Base-by-base conservation (phyloP, 30 jellyfish, hydroid and myxozoan species). In the Aurelia sp. region DNA sequence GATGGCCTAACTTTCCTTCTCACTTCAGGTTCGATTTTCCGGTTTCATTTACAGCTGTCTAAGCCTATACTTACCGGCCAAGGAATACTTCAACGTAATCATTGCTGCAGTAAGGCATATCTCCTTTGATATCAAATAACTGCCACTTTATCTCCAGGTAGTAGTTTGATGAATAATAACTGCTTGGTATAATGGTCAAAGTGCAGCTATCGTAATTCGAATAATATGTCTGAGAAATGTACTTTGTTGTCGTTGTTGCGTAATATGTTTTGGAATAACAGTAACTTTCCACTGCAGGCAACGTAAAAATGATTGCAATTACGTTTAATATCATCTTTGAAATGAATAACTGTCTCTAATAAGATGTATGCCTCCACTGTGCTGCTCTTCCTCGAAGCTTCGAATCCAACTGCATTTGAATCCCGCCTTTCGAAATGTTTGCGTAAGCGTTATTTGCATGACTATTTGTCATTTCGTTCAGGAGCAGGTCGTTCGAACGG, bases 121-220 rank as follows among this genome's bases (percentile, higher is more conserved):
- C 27, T 59, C 68, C 68, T 59, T 59, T 21, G 68, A 59, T 21
- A 59, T 59, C 68, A 59, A 59, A 59, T 21, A 59, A 59, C 21
- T 18, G 21, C 68, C 68, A 59, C 3, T 17, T 59, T 59, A 59
- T 59, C 68, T 59, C 68, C 68, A 59, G 27, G 27, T 59, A 59
- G 68, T 59, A 21, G 19, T 13, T 16, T 18, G 24, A 17, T 21
- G 68, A 5, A 11, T 59, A 17, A 59, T 59, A 21, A 18, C 21
- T 59, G 21, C 24, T 21, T 1, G 68, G 68, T 21, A 2, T 21
- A 12, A 59, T 59, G 11, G 27, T 59, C 1, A 59, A 59, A 21
- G 68, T 59, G 13, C 27, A 59, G 68, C 27, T 21, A 5, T 59
- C 68, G 13, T 59, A 18, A 59, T 59, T 59, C 27, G 68, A 9